Evolutionary conservation across 2,797 vertebrate species (phyloP), one percentile per base, ranked within the genome.

Genomic region (Gallinago nigripennis): DNA sequence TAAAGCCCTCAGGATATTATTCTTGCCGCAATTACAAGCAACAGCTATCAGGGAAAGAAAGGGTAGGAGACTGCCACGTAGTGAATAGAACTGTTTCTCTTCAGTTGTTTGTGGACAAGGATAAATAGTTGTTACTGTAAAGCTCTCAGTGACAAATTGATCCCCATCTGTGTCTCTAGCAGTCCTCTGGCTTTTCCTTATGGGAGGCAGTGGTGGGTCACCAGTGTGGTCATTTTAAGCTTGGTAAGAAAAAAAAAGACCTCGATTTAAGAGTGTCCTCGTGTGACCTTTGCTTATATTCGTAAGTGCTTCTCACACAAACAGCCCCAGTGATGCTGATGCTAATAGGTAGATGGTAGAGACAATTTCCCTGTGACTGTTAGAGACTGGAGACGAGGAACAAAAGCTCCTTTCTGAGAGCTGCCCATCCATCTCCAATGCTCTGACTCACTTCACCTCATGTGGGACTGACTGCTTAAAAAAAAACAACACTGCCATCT

Each of bases 391-490:
- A 92, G 78, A 57, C 3, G 2, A 79, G 75, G 80, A 95, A 95
- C 94, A 97, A 97, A 97, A 96, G 88, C 87, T 89, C 65, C 88
- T 97, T 97, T 96, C 88, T 96, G 77, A 85, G 84, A 60, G 66
- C 84, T 91, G 86, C 86, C 92, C 85, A 91, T 96, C 91, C 83
- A 84, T 88, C 64, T 82, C 16, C 0, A 91, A 93, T 72, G 77
- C 86, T 94, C 76, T 96, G 83, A 94, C 85, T 96, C 84, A 71
- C 41, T 95, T 95, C 91, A 95, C 77, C 76, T 95, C 93, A 4
- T 78, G 75, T 80, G 81, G 89, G 77, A 85, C 82, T 25, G 88
- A 14, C 70, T 92, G 82, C 78, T 88, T 71, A 82, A 83, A 79
- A 90, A 90, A 91, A 94, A 80, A 23, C 80, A 86, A 79, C 64